Evolutionary conservation across 2,888 invertebrate species (phyloP), one percentile per base, ranked within the genome.

Genomic region (Dasysyrphus tricinctus): DNA sequence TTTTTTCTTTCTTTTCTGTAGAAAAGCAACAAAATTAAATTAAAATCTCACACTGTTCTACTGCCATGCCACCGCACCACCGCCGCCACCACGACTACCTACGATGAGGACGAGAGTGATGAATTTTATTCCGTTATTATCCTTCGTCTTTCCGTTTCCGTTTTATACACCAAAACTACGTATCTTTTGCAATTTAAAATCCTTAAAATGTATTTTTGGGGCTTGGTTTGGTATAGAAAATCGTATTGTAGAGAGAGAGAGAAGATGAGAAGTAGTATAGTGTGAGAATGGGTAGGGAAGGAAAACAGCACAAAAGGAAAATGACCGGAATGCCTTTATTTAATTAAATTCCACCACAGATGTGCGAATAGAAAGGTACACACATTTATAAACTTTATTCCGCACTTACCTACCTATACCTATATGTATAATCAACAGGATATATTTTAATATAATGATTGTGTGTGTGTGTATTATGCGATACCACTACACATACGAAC

Each of bases 331-430:
- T 86, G 86, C 86, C 86, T 82, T 86, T 75, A 86, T 86, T 86
- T 86, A 86, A 86, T 86, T 82, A 86, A 86, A 86, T 86, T 86
- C 86, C 86, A 86, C 86, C 86, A 81, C 82, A 86, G 81, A 86
- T 81, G 86, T 86, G 86, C 78, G 59, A 86, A 81, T 80, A 57
- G 44, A 69, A 47, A 47, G 39, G 49, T 51, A 65, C 42, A 65
- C 42, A 83, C 70, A 78, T 78, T 49, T 73, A 51, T 51, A 80
- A 73, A 54, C 76, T 69, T 24, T 69, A 61, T 54, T 34, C 29
- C 75, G 34, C 65, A 49, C 12, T 65, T 49, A 19, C 24, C 59
- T 24, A 11, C 24, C 42, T 39, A 12, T 32, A 4, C 24, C 3
- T 14, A 3, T 63, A 39, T n/a, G 56, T 72, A 61, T 39, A 29